Percentiles rank a stretch among this genome's conserved stretches.
These are phyloP conservation scores for Ypsolopha sequella DNA, from an alignment of 2,888 invertebrate species.

Conservation along the genomic window DNA sequence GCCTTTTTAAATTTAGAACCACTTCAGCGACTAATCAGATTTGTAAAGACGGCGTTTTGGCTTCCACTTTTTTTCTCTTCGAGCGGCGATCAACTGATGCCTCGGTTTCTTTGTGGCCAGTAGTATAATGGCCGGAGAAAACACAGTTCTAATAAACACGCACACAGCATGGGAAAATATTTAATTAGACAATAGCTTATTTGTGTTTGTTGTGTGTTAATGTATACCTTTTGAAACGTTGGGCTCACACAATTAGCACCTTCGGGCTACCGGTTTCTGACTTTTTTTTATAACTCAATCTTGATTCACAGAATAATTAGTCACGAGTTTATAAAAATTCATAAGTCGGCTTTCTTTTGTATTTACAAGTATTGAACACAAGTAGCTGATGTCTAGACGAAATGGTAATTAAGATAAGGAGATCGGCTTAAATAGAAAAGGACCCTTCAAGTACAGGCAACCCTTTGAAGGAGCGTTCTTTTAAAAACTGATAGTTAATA, in stretches of 20 bases:
- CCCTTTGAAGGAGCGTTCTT: slow-evolving; percentile 41
- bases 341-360: slow-evolving; percentile 9
- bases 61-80: slow-evolving; percentile 31
- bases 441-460: slow-evolving; percentile 30
- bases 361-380: slow-evolving; percentile 1
- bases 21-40: slow-evolving; percentile 64
- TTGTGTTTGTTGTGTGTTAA: slow-evolving; percentile 68
- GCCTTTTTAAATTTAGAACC: slow-evolving; percentile 62
- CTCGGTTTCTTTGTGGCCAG: slow-evolving; percentile 48
- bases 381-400: slow-evolving; percentile 33
- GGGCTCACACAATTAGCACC: slow-evolving; percentile 57
- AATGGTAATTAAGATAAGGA: slow-evolving; percentile 47
- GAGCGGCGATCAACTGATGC: slow-evolving; percentile 29
- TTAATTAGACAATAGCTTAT: slow-evolving; percentile 70
- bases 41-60: slow-evolving; percentile 50
- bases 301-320: slow-evolving; percentile 30
- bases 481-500: slow-evolving; percentile 33
- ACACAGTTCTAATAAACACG: slow-evolving; percentile 22
- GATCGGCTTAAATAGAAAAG: background rate
- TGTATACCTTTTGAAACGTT: slow-evolving; percentile 56
- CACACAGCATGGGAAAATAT: slow-evolving; percentile 62
- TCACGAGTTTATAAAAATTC: slow-evolving; percentile 8
- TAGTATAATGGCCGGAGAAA: slow-evolving; percentile 28
- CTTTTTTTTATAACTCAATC: slow-evolving; percentile 54
- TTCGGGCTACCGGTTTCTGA: slow-evolving; percentile 42